Conservation (phyloP, 2,113 vertebrate species). For the Suncus etruscus region DNA sequence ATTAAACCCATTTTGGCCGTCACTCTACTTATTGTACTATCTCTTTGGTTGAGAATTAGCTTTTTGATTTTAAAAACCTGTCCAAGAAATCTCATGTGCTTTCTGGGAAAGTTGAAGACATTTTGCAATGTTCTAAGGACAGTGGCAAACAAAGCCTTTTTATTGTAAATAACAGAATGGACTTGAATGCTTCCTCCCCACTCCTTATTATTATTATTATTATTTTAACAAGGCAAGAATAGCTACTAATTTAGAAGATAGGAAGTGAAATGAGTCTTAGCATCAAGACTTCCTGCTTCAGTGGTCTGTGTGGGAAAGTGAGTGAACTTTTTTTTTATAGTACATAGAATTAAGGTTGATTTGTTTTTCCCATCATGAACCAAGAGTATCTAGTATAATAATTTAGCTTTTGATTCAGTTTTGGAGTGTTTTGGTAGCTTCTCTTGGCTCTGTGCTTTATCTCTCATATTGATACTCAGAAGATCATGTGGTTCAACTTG, state of each 20-base stretch:
- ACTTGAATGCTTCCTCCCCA: neutral
- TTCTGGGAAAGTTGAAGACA: conserved; percentile 64
- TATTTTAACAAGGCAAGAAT: conserved; percentile 2
- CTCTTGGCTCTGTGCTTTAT: too few relatives aligned
- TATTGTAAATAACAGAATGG: conserved; percentile 18
- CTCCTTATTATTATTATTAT: too few relatives aligned
- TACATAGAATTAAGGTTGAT: neutral
- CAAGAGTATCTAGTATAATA: neutral
- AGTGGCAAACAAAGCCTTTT: neutral
- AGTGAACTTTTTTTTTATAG: neutral
- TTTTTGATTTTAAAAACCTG: conserved; percentile 64
- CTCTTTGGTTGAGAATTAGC: too few relatives aligned
- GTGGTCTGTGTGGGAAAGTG: neutral
- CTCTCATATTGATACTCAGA: too few relatives aligned
- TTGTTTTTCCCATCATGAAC: neutral
- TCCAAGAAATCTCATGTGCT: neutral
- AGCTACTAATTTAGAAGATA: neutral
- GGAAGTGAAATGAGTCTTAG: neutral
- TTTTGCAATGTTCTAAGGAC: neutral
- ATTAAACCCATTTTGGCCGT: too few relatives aligned
- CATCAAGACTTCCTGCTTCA: neutral
- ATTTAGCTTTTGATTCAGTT: neutral
- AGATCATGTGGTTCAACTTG: too few relatives aligned
- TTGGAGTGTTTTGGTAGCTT: too few relatives aligned
- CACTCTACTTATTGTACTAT: too few relatives aligned